Conservation (phyloP, 2,888 invertebrate genomes). For the Athrips mouffetella region DNA sequence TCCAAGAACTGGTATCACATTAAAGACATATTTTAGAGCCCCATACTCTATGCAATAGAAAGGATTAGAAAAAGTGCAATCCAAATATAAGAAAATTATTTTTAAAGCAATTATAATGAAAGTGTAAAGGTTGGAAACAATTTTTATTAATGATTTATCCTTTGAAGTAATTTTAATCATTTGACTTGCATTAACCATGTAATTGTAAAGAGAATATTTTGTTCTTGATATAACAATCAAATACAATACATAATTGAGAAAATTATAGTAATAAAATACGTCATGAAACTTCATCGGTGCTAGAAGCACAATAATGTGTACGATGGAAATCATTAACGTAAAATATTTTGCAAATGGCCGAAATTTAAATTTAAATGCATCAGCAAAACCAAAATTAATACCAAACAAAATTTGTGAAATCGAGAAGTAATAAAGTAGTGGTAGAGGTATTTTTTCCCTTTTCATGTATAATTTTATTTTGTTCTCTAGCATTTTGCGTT, state of each 20-base stretch:
- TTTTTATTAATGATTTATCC: background rate
- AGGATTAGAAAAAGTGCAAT: background rate
- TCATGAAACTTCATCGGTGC: background rate
- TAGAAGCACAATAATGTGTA: background rate
- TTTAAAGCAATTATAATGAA: background rate
- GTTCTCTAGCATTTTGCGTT: background rate
- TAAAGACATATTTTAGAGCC: background rate
- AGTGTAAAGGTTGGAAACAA: background rate
- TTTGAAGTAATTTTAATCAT: background rate
- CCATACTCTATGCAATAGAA: background rate
- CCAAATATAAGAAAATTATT: background rate
- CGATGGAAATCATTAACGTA: background rate
- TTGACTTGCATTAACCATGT: background rate
- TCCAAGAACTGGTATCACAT: background rate
- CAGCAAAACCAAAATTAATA: background rate
- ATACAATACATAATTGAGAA: background rate
- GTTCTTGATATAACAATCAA: background rate
- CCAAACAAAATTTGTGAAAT: background rate
- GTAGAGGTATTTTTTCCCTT: background rate
- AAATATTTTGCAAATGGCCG: background rate
- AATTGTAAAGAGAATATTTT: background rate
- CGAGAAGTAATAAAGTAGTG: background rate
- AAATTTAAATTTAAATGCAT: background rate
- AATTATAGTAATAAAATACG: background rate
- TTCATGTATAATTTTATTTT: background rate